Evolutionary conservation across 1,140 invertebrate species (phyloP).

Genomic region (Ostrea denselamellosa): DNA sequence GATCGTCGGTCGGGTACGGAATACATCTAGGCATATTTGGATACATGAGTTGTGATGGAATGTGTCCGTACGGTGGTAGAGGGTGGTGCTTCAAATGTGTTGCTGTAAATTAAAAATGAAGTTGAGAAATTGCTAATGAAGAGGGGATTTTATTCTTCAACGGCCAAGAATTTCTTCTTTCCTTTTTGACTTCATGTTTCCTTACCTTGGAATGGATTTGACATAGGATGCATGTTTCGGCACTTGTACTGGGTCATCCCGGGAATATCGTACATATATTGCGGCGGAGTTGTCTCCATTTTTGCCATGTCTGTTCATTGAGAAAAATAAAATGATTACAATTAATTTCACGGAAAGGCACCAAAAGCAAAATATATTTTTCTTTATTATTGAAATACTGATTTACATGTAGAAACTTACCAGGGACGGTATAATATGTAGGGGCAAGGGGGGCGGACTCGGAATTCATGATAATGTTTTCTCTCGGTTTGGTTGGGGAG

Average conservation of each 20-base stretch:
- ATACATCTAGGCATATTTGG: background rate
- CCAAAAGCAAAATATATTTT: background rate
- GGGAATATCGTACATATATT: constrained; percentile 35
- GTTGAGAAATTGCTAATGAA: too few relatives aligned
- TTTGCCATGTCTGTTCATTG: constrained; percentile 22
- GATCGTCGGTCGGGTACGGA: constrained; percentile 5
- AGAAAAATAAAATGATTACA: background rate
- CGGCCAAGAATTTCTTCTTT: background rate
- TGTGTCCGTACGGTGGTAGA: constrained; percentile 25
- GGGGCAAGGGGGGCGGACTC: constrained; percentile 40
- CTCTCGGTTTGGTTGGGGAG: background rate
- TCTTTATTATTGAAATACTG: too few relatives aligned
- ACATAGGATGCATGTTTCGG: constrained; percentile 37
- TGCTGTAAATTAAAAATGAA: background rate
- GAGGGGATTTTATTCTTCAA: too few relatives aligned
- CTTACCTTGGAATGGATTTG: constrained; percentile 43
- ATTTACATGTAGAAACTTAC: background rate
- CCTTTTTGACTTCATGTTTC: background rate
- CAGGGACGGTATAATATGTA: constrained; percentile 4
- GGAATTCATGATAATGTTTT: constrained; percentile 48
- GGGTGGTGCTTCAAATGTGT: constrained; percentile 12
- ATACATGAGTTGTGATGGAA: constrained; percentile 34
- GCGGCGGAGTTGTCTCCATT: constrained; percentile 16
- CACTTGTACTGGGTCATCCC: constrained; percentile 16
- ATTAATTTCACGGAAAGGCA: background rate